Evolutionary conservation across 2,797 vertebrate species (phyloP).

Genomic region (Phoebastria nigripes): DNA sequence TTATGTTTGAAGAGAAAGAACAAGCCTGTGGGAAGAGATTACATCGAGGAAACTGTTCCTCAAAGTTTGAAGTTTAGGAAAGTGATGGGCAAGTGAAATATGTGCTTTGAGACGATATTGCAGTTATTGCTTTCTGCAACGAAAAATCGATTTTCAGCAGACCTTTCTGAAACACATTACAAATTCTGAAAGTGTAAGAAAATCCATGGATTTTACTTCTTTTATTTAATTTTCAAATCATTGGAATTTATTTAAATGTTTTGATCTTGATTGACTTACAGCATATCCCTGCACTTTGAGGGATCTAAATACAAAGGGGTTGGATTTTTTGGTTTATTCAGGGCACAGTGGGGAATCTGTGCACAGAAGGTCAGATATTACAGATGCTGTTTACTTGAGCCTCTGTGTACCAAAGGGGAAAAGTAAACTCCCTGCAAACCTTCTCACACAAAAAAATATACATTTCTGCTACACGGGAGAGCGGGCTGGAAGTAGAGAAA

Average conservation of each 20-base stretch:
- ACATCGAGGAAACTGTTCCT: neutral
- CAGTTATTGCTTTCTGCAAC: neutral
- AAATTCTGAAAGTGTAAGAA: neutral
- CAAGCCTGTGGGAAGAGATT: neutral
- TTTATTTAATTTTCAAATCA: neutral
- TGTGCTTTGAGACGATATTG: neutral
- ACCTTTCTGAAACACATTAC: neutral
- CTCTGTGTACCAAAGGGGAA: slow-evolving; percentile 5
- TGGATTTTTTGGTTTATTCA: neutral
- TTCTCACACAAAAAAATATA: neutral
- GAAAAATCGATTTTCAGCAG: neutral
- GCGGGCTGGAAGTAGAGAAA: neutral
- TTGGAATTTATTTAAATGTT: neutral
- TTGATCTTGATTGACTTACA: neutral
- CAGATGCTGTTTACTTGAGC: neutral
- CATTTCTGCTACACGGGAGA: neutral
- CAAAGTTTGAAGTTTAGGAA: neutral
- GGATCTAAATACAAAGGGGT: neutral
- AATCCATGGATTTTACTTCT: neutral
- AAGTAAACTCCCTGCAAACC: slow-evolving; percentile 21
- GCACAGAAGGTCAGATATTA: slow-evolving; percentile 14
- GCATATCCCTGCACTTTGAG: neutral
- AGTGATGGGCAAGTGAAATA: neutral
- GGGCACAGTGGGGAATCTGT: neutral
- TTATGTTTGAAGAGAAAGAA: neutral